Conservation (phyloP, 2,797 vertebrate genomes). For the Hemitrygon akajei region DNA sequence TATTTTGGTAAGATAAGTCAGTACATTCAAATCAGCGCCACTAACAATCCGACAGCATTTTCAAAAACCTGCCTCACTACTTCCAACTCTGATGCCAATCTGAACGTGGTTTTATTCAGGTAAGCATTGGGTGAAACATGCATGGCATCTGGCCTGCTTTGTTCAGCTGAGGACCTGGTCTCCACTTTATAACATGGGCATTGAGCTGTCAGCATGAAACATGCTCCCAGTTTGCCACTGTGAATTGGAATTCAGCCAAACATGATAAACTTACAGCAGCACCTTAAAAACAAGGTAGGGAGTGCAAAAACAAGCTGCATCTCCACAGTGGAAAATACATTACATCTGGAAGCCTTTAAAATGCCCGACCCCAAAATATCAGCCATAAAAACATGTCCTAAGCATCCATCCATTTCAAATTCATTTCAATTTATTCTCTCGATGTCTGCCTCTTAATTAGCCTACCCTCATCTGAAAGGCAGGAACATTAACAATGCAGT, state of each 20-base stretch:
- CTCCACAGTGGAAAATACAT: background rate
- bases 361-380: background rate
- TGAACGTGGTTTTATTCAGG: background rate
- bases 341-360: background rate
- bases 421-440: background rate
- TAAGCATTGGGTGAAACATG: background rate
- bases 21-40: background rate
- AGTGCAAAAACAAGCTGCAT: background rate
- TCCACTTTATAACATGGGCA: background rate
- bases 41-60: background rate
- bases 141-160: background rate
- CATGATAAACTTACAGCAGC: background rate
- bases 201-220: background rate
- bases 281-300: background rate
- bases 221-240: background rate
- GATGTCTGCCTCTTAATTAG: background rate
- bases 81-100: background rate
- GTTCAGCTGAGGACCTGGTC: background rate
- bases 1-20: background rate
- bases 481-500: background rate
- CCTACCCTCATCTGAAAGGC: too few species aligned
- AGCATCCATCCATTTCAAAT: background rate
- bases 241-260: background rate
- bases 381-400: background rate
- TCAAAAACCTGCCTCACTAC: background rate